Base-by-base conservation (phyloP, 2,888 invertebrate species). In the Tinea semifulvella region DNA sequence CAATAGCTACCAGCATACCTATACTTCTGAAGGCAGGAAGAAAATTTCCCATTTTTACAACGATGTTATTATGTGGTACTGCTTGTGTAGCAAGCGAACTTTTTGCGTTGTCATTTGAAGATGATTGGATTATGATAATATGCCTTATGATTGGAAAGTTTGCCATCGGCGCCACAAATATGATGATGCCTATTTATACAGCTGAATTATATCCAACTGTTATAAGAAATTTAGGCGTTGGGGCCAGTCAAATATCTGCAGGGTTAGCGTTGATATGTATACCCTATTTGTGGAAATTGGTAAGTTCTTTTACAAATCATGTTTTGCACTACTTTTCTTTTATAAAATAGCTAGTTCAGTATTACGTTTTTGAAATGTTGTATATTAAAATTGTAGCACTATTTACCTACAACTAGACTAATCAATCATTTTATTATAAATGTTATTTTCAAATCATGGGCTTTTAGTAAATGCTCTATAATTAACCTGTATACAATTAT, bases 111-210 rank as follows among this genome's bases (percentile, higher is more conserved):
- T 71, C 82, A 2, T 73, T 77, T 28, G 61, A 84, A 52, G 66
- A 86, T 17, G 83, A 87, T 39, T 90, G 89, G 89, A 60, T 88
- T 39, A 86, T 87, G 66, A 88, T 90, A 31, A 82, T 85, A n/a
- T 84, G 90, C 52, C 83, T 90, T 36, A 90, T 92, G 89, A 82
- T 89, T 48, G 91, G 91, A 57, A 91, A 92, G 72, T 91, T 92
- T 56, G 86, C 89, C 18, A 89, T 92, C 44, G 89, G 90, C 28
- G 86, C 89, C 1, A 88, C 90, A 14, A 92, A 92, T 57, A 91
- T 89, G 58, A 88, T 91, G 55, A 81, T 91, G 77, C 92, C 92
- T 0, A 87, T 89, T 19, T 89, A 86, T 60, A 89, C 89, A 1
- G 88, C 89, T 2, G 89, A 90, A 56, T 66, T 89, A 27, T 90